These are phyloP conservation scores for Halcyon malimbica DNA, from an alignment of 2,113 vertebrate genomes.

Conservation along the genomic window DNA sequence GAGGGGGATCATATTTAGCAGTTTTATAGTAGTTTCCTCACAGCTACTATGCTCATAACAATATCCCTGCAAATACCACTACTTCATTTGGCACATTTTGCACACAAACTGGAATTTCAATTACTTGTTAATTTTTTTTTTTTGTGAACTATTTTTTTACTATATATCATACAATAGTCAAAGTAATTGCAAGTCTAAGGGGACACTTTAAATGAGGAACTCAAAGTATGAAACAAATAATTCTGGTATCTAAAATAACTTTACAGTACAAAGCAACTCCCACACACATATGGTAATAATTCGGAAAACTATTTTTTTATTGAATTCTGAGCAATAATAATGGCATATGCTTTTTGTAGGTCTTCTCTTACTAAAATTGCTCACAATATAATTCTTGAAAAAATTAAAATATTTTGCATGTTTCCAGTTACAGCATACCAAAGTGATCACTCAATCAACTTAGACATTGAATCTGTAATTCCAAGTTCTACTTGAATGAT, in stretches of 20 bases:
- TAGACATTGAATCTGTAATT: neutral
- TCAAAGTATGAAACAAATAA: conserved; percentile 71
- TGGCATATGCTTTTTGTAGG: conserved; percentile 50
- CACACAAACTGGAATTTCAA: conserved; percentile 57
- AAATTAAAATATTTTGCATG: conserved; percentile 64
- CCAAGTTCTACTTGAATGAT: neutral
- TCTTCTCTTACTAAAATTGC: conserved; percentile 67
- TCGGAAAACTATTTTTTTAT: conserved; percentile 65
- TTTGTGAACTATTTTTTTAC: conserved; percentile 20
- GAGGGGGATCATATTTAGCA: neutral
- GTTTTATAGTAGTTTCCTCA: conserved; percentile 15
- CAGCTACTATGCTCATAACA: conserved; percentile 23
- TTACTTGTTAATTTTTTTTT: conserved; percentile 45
- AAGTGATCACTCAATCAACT: conserved; percentile 9
- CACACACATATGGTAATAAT: conserved; percentile 66
- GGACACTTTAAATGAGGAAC: conserved; percentile 39
- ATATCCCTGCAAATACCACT: conserved; percentile 55
- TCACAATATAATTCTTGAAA: conserved; percentile 59
- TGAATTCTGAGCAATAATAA: conserved; percentile 68
- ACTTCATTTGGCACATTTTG: conserved; percentile 46
- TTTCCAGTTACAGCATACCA: conserved; percentile 42
- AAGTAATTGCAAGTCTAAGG: conserved; percentile 40
- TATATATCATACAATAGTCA: conserved; percentile 51
- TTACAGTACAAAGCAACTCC: conserved; percentile 52
- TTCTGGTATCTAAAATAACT: conserved; percentile 65